Conservation (phyloP, 2,113 vertebrate genomes). For the Tympanuchus pallidicinctus region DNA sequence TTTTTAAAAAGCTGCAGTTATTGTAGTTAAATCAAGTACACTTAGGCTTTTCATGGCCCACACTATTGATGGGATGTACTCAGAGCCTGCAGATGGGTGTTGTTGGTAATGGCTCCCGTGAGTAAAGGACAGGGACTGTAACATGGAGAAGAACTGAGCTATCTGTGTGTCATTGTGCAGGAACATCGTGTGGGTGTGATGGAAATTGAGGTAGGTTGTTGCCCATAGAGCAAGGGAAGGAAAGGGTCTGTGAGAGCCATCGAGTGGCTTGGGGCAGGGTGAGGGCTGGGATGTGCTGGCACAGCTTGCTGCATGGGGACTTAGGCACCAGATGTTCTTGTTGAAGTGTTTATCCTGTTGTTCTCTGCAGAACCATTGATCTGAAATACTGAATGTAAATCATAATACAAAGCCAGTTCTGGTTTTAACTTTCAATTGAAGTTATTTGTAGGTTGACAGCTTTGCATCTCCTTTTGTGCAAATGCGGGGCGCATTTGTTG, state of each 20-base stretch:
- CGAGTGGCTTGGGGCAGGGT: not conserved
- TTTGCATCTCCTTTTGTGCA: not conserved
- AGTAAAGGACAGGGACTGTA: not conserved
- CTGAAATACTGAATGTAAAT: not conserved
- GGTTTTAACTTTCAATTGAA: not conserved
- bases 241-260: not conserved
- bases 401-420: not conserved
- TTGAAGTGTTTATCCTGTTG: not conserved
- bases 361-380: not conserved
- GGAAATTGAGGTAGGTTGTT: not conserved
- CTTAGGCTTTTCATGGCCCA: not conserved
- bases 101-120: not conserved
- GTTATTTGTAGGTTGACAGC: not conserved
- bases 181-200: not conserved
- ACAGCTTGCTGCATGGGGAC: accelerated
- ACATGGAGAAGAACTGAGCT: not conserved
- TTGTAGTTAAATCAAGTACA: not conserved
- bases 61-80: accelerated
- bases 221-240: not conserved
- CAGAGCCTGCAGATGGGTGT: not conserved
- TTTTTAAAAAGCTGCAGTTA: not conserved
- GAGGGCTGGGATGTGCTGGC: not conserved
- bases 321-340: not conserved
- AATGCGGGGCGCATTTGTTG: not conserved
- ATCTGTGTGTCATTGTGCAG: not conserved